These are phyloP conservation scores for Idaea aversata DNA, from an alignment of 2,888 invertebrate species.

Conservation along the genomic window DNA sequence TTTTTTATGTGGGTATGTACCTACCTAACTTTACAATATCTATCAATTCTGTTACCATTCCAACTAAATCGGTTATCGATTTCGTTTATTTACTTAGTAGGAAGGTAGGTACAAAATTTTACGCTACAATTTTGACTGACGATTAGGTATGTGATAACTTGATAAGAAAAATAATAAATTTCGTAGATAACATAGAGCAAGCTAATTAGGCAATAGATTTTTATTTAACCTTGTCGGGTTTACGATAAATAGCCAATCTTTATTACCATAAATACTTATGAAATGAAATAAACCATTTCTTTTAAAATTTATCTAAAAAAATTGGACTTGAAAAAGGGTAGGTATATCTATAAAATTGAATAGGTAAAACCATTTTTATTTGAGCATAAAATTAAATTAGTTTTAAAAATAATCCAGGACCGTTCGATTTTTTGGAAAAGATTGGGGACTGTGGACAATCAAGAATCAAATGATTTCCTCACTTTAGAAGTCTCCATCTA, in stretches of 20 bases:
- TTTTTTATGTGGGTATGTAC: no score
- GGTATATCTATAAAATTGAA: no score
- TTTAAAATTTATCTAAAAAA: no score
- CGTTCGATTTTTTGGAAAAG: no score
- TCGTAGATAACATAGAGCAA: background rate
- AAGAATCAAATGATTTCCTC: no score
- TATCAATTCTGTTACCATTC: background rate
- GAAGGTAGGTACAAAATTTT: background rate
- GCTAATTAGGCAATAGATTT: background rate
- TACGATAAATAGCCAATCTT: background rate
- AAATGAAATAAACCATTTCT: background rate
- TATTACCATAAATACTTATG: background rate
- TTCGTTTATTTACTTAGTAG: no score
- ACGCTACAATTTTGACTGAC: background rate
- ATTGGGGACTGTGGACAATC: no score
- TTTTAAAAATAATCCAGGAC: no score
- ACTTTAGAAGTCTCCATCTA: conserved; percentile 3
- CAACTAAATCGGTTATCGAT: background rate
- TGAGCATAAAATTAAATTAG: no score
- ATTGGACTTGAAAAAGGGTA: no score
- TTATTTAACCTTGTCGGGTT: background rate
- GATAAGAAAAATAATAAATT: background rate
- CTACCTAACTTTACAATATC: background rate
- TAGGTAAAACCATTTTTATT: no score
- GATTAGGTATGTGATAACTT: background rate